A percentile compares a stretch with the other conserved stretches of the same genome.
These are phyloP conservation scores for Vulpes lagopus DNA, from an alignment of 2,113 vertebrate species.

Conservation along the genomic window DNA sequence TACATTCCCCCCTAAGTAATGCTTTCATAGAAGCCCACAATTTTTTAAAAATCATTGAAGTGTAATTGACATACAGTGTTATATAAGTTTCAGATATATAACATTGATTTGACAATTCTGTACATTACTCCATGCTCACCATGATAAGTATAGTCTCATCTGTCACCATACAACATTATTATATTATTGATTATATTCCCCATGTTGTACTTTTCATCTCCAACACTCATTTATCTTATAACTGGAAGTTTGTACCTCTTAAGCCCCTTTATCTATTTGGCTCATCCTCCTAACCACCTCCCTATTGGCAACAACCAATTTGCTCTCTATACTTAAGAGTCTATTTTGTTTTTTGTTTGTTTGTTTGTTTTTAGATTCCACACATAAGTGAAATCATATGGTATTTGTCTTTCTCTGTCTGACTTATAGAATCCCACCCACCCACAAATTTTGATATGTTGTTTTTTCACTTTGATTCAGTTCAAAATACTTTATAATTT, in stretches of 20 bases:
- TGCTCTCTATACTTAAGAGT: neutral
- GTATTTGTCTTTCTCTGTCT: neutral
- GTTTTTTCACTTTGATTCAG: conserved; percentile 24
- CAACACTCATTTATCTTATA: neutral
- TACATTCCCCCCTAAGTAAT: neutral
- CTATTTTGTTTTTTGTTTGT: neutral
- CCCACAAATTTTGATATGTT: neutral
- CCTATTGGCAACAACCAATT: neutral
- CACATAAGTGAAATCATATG: neutral
- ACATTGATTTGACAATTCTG: neutral
- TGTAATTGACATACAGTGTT: neutral
- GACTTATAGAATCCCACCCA: neutral
- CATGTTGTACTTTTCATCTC: neutral
- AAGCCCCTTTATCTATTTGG: neutral
- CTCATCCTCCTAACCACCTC: neutral
- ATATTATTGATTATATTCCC: neutral
- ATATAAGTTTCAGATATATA: neutral
- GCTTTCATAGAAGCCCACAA: neutral
- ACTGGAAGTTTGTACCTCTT: neutral
- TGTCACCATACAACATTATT: neutral
- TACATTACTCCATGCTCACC: neutral
- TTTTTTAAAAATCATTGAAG: neutral
- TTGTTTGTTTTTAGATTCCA: neutral
- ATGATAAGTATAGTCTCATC: neutral
- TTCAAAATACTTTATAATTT: conserved; percentile 1